phyloP scores from a whole-genome alignment of 1,140 invertebrate species.

The Oncopeltus fasciatus region DNA sequence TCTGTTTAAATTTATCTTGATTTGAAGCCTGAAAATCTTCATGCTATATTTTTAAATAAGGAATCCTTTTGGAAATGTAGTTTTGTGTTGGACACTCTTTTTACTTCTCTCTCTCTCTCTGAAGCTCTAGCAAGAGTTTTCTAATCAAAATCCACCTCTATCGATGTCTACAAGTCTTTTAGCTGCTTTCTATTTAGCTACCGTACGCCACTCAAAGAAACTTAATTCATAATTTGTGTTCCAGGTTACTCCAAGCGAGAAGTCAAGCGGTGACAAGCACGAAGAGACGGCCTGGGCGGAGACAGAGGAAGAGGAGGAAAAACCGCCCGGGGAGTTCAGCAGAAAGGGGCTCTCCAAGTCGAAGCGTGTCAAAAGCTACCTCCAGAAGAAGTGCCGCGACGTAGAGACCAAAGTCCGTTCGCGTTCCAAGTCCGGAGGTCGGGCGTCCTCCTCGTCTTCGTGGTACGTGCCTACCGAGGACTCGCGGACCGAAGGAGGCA shows the following conservation, averaged over 20 bases:
- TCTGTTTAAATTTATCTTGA: too few species aligned
- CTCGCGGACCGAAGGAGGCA: slow-evolving; percentile 16
- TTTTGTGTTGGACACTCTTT: too few species aligned
- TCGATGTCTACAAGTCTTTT: too few species aligned
- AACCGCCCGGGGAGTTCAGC: neutral
- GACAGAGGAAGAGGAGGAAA: neutral
- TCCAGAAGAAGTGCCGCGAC: slow-evolving; percentile 18
- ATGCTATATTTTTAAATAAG: too few species aligned
- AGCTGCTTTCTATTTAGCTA: too few species aligned
- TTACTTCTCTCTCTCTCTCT: too few species aligned
- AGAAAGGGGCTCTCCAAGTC: slow-evolving; percentile 16
- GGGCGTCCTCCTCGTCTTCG: slow-evolving; percentile 1
- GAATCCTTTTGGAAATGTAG: too few species aligned
- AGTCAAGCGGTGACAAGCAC: neutral
- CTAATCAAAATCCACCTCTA: too few species aligned
- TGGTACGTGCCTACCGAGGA: slow-evolving; percentile 14
- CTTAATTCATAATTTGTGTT: slow-evolving; percentile 21
- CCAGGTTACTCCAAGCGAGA: slow-evolving; percentile 29
- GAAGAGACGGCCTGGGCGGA: slow-evolving; percentile 9
- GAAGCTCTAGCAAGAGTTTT: too few species aligned
- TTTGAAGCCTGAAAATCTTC: too few species aligned
- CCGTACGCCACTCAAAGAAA: too few species aligned
- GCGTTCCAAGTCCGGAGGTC: neutral
- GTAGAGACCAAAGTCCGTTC: slow-evolving; percentile 13
- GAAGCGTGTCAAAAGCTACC: slow-evolving; percentile 18